Base-by-base conservation (phyloP, 2,113 vertebrate genomes). In the Paedocypris sp. region DNA sequence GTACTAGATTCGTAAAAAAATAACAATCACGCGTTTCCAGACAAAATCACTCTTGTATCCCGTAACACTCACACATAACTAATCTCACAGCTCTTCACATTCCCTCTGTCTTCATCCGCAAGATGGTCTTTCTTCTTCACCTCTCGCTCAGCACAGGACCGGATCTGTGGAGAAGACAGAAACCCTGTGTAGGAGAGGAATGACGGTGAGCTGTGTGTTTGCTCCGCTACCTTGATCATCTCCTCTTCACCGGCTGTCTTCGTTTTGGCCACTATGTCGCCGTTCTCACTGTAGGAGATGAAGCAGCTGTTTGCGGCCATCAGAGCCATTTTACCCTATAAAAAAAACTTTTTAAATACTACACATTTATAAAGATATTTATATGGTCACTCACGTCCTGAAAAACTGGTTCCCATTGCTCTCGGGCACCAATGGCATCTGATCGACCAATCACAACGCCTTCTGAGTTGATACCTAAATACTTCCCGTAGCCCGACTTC, bases 201-300 rank as follows among this genome's bases (percentile, higher is more conserved):
- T n/a, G n/a, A n/a, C n/a, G n/a, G n/a, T n/a, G n/a, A n/a, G n/a
- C n/a, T n/a, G n/a, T n/a, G n/a, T n/a, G n/a, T n/a, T n/a, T n/a
- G n/a, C n/a, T n/a, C n/a, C n/a, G n/a, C n/a, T n/a, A 97, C 94
- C 93, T 99, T 99, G 75, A 98, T 80, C 85, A 99, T 97, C 85
- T 99, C 93, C 66, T 77, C 90, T 4, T 89, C 87, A 61, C 89
- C 90, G 35, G 94, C 95, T 8, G 84, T 88, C 82, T 91, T 96
- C 74, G 62, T 92, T 77, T 87, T 88, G 75, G 93, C 92, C 80
- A 84, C 89, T 69, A 97, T 91, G 79, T 99, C 95, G 5, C 93
- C 94, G 43, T 81, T 86, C 68, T 97, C 92, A 67, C 91, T 98
- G 78, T 91, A 99, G 58, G 89, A 86, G 74, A 98, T 88, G 75